phyloP scores from a whole-genome alignment of 2,113 vertebrate genomes.

The Oreochromis aureus region DNA sequence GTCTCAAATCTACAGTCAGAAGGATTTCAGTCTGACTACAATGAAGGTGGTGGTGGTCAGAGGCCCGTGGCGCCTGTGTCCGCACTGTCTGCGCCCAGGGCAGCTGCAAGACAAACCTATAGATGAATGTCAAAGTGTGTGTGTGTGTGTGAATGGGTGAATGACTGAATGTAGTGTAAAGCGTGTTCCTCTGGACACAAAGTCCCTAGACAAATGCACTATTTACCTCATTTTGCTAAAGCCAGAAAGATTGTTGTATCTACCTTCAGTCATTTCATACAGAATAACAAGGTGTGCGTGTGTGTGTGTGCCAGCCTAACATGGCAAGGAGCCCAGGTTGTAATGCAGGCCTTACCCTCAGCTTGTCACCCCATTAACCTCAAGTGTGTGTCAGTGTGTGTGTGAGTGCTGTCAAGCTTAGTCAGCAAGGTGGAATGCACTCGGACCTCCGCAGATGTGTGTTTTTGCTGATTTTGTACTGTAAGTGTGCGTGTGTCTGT shows the following conservation, averaged over 20 bases:
- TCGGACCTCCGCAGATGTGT: neutral
- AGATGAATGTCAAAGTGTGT: neutral
- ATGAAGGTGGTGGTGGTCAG: too few relatives aligned
- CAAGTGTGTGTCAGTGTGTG: neutral
- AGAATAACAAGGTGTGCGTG: neutral
- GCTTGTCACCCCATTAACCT: conserved; percentile 40
- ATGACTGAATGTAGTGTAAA: neutral
- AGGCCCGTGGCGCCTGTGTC: too few relatives aligned
- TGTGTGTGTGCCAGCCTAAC: neutral
- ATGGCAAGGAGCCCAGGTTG: conserved; percentile 12
- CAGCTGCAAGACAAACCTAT: neutral
- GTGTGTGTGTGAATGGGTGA: too few relatives aligned
- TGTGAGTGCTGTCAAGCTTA: neutral
- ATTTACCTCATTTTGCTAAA: too few relatives aligned
- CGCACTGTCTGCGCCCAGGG: too few relatives aligned
- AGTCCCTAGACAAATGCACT: too few relatives aligned
- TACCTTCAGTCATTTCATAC: neutral
- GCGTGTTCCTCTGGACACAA: neutral
- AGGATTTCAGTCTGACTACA: too few relatives aligned
- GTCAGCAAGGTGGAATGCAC: conserved; percentile 14
- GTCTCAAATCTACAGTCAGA: too few relatives aligned
- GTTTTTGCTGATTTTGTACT: neutral
- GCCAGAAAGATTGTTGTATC: neutral
- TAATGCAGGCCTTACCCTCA: conserved; percentile 18
- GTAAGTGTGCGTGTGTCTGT: neutral